Evolutionary conservation across 2,113 vertebrate genomes (phyloP), one percentile per base, ranked within the genome.

Genomic region (Chamaea fasciata): DNA sequence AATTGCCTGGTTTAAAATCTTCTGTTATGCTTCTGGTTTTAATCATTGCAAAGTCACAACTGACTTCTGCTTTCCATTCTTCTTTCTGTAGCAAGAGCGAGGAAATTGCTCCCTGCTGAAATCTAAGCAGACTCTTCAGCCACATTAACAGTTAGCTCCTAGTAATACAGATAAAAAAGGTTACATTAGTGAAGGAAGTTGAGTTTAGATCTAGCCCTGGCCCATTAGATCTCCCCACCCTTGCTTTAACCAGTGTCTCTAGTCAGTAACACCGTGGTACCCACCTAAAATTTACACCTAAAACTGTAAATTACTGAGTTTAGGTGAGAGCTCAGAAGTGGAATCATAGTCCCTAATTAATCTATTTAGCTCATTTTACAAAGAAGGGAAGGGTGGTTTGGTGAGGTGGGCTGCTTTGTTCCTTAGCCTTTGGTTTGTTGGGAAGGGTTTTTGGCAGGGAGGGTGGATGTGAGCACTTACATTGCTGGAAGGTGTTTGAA

Each of bases 61-160:
- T 50, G 60, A 42, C 56, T 95, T 90, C 52, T 76, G 75, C 74
- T 83, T 95, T 56, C 24, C 64, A n/a, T 63, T 78, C 41, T 79
- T 70, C 39, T 60, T 16, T 53, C 24, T 68, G 47, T 47, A 31
- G 33, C 41, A 59, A 62, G 55, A 39, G 23, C 46, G 23, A 70
- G 44, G 52, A 86, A 67, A 77, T 68, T 1, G 0, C 65, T 92
- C 42, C 55, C 75, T 92, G 56, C 59, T 83, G 71, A 90, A 94
- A 83, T 71, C 64, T 1, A 3, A 42, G 53, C 47, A 86, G 53
- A 17, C 15, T 77, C 63, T 69, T 88, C 55, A 74, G 47, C 26
- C 21, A 28, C 23, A 37, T 80, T 53, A 65, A 33, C 15, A 50
- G 46, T 89, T 69, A 90, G 19, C 56, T 84, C 71, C 30, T 63